These are phyloP conservation scores for Drosophila yooni DNA, from an alignment of 2,888 invertebrate species.

Conservation along the genomic window DNA sequence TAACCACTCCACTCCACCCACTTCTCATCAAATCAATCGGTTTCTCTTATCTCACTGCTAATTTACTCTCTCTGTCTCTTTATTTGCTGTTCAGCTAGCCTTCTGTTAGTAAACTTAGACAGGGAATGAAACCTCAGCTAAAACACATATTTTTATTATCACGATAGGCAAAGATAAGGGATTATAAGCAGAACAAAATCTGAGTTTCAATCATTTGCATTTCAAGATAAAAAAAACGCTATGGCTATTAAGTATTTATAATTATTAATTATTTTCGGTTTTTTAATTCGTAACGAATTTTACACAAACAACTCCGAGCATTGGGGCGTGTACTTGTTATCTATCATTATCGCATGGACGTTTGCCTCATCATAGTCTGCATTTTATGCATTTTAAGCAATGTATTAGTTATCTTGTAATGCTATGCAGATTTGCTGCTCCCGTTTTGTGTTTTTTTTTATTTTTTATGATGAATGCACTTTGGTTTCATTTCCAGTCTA, in stretches of 20 bases:
- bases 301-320: not conserved
- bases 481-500: conserved; percentile 51
- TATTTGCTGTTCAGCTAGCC: conserved; percentile 15
- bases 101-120: conserved; percentile 4
- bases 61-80: conserved; percentile 4
- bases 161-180: not conserved
- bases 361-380: not conserved
- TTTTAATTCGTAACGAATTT: not conserved
- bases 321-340: conserved; percentile 11
- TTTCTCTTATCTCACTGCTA: conserved; percentile 9
- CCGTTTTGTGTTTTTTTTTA: not conserved
- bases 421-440: not conserved
- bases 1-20: conserved; percentile 27
- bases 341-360: conserved; percentile 14
- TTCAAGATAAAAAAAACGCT: not conserved
- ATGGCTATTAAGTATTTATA: not conserved
- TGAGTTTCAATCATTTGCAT: not conserved
- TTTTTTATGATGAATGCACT: not conserved
- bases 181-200: not conserved
- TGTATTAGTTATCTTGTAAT: not conserved
- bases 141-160: not conserved
- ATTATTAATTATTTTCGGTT: not conserved
- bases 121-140: conserved; percentile 46
- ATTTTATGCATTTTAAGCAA: not conserved
- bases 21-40: conserved; percentile 20